Base-by-base conservation (phyloP, 2,888 invertebrate species). In the Mayetiola destructor region DNA sequence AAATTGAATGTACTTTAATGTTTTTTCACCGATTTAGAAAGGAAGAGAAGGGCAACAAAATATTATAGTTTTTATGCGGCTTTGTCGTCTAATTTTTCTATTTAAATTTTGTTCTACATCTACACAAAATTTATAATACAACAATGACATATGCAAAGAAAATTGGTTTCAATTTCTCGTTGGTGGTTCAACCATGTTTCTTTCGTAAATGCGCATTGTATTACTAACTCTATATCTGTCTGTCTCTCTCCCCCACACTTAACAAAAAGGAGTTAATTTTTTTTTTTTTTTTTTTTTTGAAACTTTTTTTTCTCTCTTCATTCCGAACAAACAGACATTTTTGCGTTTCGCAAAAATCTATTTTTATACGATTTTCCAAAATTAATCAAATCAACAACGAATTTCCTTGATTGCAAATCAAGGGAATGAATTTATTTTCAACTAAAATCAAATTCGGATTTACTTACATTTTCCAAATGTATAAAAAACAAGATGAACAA, bases 171-270 rank as follows among this genome's bases (percentile, higher is more conserved):
- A n/a, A 14, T 9, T 27, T n/a, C n/a, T 3, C 48, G n/a, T 27
- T 27, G 18, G n/a, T 27, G 48, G 27, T 48, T 27, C 16, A 48
- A 48, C 48, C 48, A 48, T 48, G 48, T 48, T 42, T 48, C 27
- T 48, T 48, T 27, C 27, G 48, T 48, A 48, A 48, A 48, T 48
- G 48, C 48, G 48, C 48, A 48, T 48, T 48, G 27, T 48, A 48
- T 48, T n/a, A 48, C 3, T 48, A 27, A 48, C n/a, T n/a, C n/a
- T n/a, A n/a, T n/a, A n/a, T 23, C 48, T 32, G 12, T 8, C 32
- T 32, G 8, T 32, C 32, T 32, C 37, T 48, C 27, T 48, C 48
- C 27, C 27, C 27, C 16, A 6, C 27, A n/a, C 27, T n/a, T n/a
- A n/a, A 27, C n/a, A 48, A 48, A 8, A 27, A 48, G 27, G 16